phyloP scores from a whole-genome alignment of 2,113 vertebrate genomes.

The Argyrosomus japonicus region DNA sequence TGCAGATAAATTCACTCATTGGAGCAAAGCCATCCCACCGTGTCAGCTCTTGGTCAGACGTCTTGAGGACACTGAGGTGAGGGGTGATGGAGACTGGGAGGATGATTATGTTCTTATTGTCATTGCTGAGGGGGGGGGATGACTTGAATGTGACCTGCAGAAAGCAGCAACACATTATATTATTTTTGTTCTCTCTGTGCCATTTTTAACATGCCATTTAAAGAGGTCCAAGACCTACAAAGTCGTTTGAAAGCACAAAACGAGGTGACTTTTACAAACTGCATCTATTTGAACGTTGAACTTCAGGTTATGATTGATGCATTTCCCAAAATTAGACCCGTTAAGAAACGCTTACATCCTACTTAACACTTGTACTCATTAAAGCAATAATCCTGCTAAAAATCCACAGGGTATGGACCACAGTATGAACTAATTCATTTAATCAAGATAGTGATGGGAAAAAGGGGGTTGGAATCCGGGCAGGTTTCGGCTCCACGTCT shows the following conservation, averaged over 20 bases:
- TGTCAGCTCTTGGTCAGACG: slow-evolving; percentile 34
- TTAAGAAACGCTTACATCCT: not conserved
- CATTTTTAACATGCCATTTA: not conserved
- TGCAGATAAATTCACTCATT: slow-evolving; percentile 38
- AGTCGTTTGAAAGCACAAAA: not conserved
- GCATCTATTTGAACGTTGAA: slow-evolving; percentile 23
- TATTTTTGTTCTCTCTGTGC: not conserved
- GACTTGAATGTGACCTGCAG: not conserved
- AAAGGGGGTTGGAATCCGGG: slow-evolving; percentile 7
- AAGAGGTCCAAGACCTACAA: not conserved
- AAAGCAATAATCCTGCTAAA: slow-evolving; percentile 2
- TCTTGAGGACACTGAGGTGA: slow-evolving; percentile 30
- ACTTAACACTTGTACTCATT: slow-evolving; percentile 23
- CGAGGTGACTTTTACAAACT: slow-evolving; percentile 21
- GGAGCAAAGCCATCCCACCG: slow-evolving; percentile 12
- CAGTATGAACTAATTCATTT: slow-evolving; percentile 12
- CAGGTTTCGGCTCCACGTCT: slow-evolving; percentile 36
- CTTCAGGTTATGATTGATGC: slow-evolving; percentile 16
- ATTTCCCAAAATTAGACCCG: not conserved
- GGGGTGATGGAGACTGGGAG: slow-evolving; percentile 19
- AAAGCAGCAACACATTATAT: not conserved
- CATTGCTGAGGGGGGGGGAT: not conserved
- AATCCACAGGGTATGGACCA: slow-evolving; percentile 6
- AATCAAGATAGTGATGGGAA: slow-evolving; percentile 2
- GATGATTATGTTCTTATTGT: slow-evolving; percentile 25